phyloP scores from a whole-genome alignment of 1,140 invertebrate species.

The Episyrphus balteatus region DNA sequence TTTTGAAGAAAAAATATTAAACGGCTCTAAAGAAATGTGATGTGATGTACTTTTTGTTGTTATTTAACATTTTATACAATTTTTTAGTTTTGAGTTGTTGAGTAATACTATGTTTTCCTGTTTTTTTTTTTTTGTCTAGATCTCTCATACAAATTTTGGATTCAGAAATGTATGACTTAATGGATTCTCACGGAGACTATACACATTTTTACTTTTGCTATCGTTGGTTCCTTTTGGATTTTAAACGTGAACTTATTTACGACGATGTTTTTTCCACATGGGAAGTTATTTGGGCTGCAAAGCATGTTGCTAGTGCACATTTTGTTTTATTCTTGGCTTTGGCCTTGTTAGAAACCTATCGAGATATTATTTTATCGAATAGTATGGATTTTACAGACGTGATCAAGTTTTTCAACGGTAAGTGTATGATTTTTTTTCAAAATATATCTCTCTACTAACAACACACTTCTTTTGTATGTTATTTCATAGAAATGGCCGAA shows the following conservation, averaged over 20 bases:
- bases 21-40: too few species aligned
- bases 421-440: conserved; percentile 16
- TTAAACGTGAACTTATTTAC: conserved; percentile 71
- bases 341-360: conserved; percentile 76
- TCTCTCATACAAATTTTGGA: conserved; percentile 76
- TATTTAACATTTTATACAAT: too few species aligned
- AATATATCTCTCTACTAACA: background rate
- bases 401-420: conserved; percentile 95
- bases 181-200: conserved; percentile 87
- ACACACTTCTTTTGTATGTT: conserved; percentile 13
- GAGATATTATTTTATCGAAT: conserved; percentile 85
- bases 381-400: conserved; percentile 96
- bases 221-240: conserved; percentile 66
- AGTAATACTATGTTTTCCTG: too few species aligned
- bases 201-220: conserved; percentile 95
- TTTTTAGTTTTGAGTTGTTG: too few species aligned
- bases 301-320: conserved; percentile 67
- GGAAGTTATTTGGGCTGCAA: conserved; percentile 88
- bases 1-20: too few species aligned
- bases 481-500: conserved; percentile 90
- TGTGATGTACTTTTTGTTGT: too few species aligned
- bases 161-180: conserved; percentile 80
- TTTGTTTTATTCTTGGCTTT: conserved; percentile 89
- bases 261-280: conserved; percentile 80
- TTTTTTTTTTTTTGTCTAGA: conserved; percentile 38